Conservation (phyloP, 2,113 vertebrate species). For the Pimephales promelas region DNA sequence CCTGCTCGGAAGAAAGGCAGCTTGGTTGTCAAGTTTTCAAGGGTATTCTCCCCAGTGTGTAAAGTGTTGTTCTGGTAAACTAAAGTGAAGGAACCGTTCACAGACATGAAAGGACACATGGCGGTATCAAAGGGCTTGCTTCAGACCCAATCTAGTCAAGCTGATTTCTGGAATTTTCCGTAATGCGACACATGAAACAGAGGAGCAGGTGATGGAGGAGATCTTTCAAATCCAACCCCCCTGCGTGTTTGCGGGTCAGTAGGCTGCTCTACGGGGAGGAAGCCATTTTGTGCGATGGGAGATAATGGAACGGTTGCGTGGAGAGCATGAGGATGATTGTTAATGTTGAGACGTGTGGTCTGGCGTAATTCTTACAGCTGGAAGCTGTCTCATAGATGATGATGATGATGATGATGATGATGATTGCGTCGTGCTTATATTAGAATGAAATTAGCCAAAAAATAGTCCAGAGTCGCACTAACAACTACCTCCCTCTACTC, state of each 20-base stretch:
- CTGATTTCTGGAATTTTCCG: constrained; percentile 56
- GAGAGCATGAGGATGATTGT: constrained; percentile 40
- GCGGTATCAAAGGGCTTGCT: constrained; percentile 55
- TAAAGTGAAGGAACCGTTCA: constrained; percentile 57
- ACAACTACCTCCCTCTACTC: not conserved
- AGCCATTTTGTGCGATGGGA: constrained; percentile 34
- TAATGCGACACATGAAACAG: constrained; percentile 50
- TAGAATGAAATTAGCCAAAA: not conserved
- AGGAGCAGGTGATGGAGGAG: constrained; percentile 40
- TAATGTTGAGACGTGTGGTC: not conserved
- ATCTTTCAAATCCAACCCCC: constrained; percentile 38
- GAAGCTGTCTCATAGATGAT: not conserved
- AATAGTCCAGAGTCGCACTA: not conserved
- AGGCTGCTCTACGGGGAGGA: constrained; percentile 33
- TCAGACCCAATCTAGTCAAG: constrained; percentile 54
- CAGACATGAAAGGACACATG: constrained; percentile 54
- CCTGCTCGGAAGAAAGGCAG: constrained; percentile 49
- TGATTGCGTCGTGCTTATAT: not conserved
- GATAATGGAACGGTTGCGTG: constrained; percentile 4
- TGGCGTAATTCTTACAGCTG: not conserved
- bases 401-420: not conserved
- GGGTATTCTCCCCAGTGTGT: constrained; percentile 56
- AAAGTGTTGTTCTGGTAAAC: constrained; percentile 61
- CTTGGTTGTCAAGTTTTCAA: constrained; percentile 53
- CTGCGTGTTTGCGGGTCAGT: constrained; percentile 52